Percentiles rank a stretch among this genome's conserved stretches.
Conservation (phyloP, 2,113 vertebrate species). For the Austrofundulus limnaeus region DNA sequence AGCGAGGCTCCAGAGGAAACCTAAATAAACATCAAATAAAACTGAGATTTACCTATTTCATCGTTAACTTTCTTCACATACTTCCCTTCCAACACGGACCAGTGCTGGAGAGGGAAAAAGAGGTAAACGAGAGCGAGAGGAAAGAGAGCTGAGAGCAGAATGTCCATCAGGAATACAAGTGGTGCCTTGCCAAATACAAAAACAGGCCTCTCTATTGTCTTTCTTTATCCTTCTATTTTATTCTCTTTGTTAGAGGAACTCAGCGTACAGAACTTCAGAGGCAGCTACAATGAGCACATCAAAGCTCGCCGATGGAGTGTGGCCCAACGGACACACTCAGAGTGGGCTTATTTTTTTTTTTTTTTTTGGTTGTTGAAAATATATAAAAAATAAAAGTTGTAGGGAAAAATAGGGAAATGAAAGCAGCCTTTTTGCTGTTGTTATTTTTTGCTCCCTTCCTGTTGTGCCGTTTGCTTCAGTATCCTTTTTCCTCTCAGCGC, state of each 20-base stretch:
- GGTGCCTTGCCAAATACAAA: conserved; percentile 72
- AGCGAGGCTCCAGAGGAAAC: conserved; percentile 44
- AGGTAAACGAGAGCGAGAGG: conserved; percentile 42
- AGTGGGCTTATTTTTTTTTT: conserved; percentile 76
- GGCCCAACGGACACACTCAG: conserved; percentile 72
- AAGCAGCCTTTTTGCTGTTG: conserved; percentile 55
- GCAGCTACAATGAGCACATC: conserved; percentile 74
- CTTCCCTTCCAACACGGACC: conserved; percentile 48
- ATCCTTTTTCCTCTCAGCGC: conserved; percentile 32
- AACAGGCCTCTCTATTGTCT: conserved; percentile 68
- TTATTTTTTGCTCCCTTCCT: conserved; percentile 52
- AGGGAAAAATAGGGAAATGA: conserved; percentile 58
- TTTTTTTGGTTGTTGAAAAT: conserved; percentile 75
- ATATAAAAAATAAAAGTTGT: conserved; percentile 58
- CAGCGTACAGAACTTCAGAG: conserved; percentile 71
- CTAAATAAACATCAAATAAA: conserved; percentile 71
- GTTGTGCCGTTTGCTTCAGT: conserved; percentile 44
- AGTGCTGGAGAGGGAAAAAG: conserved; percentile 35
- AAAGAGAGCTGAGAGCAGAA: conserved; percentile 68
- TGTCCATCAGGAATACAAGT: conserved; percentile 74
- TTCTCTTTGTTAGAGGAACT: conserved; percentile 77
- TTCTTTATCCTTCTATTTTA: conserved; percentile 73
- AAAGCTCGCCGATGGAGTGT: conserved; percentile 74
- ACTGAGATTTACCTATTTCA: conserved; percentile 71
- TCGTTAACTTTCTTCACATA: conserved; percentile 66